These are phyloP conservation scores for Drosophila varians DNA, from an alignment of 1,140 invertebrate genomes.

Conservation along the genomic window DNA sequence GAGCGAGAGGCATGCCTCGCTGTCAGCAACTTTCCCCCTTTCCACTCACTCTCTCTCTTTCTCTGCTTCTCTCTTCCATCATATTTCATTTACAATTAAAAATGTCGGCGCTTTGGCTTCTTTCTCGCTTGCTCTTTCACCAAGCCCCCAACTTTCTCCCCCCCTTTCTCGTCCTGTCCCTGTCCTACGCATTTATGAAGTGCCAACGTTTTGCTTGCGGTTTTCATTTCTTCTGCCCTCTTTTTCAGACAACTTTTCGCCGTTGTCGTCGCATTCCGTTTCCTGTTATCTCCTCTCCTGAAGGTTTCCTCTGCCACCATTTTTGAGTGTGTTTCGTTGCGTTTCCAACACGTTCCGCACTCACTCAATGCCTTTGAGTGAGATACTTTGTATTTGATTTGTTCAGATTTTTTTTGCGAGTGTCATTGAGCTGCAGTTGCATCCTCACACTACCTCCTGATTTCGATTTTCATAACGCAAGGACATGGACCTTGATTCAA, in stretches of 20 bases:
- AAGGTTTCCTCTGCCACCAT: conserved; percentile 3
- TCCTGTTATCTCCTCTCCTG: conserved; percentile 53
- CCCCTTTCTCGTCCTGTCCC: conserved; percentile 15
- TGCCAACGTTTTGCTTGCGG: conserved; percentile 83
- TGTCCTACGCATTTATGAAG: conserved; percentile 78
- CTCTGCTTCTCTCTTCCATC: conserved; percentile 39
- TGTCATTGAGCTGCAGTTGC: conserved; percentile 11
- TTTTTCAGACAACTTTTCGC: conserved; percentile 74
- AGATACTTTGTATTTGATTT: conserved; percentile 3
- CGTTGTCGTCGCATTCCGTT: conserved; percentile 77
- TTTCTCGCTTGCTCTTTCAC: conserved; percentile 23
- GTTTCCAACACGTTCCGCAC: conserved; percentile 4
- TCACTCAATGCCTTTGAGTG: conserved; percentile 16
- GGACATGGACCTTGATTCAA: conserved; percentile 42
- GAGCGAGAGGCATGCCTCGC: conserved; percentile 9
- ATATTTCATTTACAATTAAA: conserved; percentile 84
- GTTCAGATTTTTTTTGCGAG: not conserved
- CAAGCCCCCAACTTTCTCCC: not conserved
- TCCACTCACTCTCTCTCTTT: conserved; percentile 7
- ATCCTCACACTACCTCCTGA: conserved; percentile 2
- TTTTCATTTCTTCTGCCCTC: conserved; percentile 53
- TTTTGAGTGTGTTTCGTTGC: conserved; percentile 61
- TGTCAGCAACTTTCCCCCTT: conserved; percentile 45
- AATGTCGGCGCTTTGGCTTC: conserved; percentile 76
- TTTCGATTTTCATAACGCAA: conserved; percentile 14